Conservation (phyloP, 2,797 vertebrate species). For the Tiaroga cobitis region DNA sequence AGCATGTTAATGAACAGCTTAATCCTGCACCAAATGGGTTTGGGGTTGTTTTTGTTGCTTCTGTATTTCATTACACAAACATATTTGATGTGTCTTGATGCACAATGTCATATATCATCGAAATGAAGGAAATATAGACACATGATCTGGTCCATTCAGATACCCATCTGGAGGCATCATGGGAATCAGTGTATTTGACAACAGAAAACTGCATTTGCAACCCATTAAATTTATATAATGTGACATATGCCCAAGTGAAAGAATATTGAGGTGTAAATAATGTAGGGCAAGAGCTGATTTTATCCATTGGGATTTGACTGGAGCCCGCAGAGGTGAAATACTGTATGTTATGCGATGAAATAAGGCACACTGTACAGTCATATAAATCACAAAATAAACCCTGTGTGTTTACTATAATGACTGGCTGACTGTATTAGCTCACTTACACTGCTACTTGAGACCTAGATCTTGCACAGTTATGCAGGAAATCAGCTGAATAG, state of each 20-base stretch:
- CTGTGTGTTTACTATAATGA: not conserved
- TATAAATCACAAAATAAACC: not conserved
- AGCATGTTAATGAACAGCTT: not conserved
- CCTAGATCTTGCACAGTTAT: not conserved
- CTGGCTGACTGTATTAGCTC: not conserved
- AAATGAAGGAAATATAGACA: not conserved
- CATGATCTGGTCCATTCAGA: not conserved
- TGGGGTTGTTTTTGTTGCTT: not conserved
- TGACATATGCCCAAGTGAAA: not conserved
- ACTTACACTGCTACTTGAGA: not conserved
- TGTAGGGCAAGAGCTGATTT: slow-evolving; percentile 20
- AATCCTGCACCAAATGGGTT: not conserved
- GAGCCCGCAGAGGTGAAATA: not conserved
- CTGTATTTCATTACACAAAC: not conserved
- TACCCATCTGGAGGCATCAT: not conserved
- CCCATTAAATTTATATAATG: not conserved
- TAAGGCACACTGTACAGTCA: not conserved
- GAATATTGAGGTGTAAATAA: not conserved
- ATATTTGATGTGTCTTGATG: slow-evolving; percentile 1
- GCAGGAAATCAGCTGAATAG: not conserved
- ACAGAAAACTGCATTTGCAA: not conserved
- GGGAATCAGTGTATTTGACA: not conserved
- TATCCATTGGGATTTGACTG: not conserved
- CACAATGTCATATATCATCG: not conserved
- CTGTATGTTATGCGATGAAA: not conserved